Base-by-base conservation (phyloP, 2,797 vertebrate species). In the Cirrhinus mrigala region DNA sequence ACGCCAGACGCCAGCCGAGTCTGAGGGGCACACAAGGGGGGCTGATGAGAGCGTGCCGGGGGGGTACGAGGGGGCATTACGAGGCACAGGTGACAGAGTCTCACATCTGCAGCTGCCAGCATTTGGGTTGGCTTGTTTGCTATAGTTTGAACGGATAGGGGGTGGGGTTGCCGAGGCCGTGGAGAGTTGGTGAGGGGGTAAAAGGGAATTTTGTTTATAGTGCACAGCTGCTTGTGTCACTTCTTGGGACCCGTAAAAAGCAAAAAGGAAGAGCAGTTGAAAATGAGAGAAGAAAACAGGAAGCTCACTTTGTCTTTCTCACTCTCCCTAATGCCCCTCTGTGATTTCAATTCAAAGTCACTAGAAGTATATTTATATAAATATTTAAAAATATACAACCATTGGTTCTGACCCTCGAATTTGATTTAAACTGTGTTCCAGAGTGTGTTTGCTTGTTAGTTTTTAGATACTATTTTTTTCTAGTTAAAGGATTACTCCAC, bases 61-160 rank as follows among this genome's bases (percentile, higher is more conserved):
- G 76, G 56, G 77, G 87, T 20, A 76, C 89, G 88, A 78, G 73
- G 81, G 80, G 54, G 76, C 69, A 94, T 96, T 96, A 96, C 94
- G 94, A 96, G 96, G 94, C 97, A 97, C 97, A 96, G 96, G 96
- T 97, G 97, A 97, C 96, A 96, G 94, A 94, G 93, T 93, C 92
- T 89, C 96, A 94, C 96, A 97, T 97, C 96, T 97, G 97, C 96
- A 96, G 95, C 92, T 92, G 90, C 94, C 93, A 95, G 94, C 94
- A 92, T 96, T 94, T 88, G 92, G 85, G 87, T 29, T 88, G 85
- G 76, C 83, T 88, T 85, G 85, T 87, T 87, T 83, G 89, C 81
- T 78, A 37, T 74, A 81, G 79, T 88, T 77, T 85, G 86, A 71
- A 69, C 84, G 81, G 79, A 86, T 78, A 74, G 82, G 71, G 80